These are phyloP conservation scores for Phenganax stokvisi DNA, from an alignment of 92 coral and sea anemone genomes.

Conservation along the genomic window DNA sequence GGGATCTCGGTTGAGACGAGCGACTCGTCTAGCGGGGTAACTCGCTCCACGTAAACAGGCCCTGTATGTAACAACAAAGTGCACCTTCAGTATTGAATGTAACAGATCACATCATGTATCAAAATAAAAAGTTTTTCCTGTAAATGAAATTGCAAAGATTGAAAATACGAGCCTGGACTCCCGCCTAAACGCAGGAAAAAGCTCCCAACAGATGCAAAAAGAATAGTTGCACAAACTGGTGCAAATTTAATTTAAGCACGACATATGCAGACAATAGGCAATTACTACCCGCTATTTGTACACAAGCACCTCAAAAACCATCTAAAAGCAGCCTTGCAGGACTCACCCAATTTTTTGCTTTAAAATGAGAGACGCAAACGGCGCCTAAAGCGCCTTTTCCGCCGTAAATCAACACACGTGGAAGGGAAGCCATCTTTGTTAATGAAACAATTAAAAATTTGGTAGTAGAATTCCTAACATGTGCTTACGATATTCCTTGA, in stretches of 20 bases:
- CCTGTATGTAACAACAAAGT: too few relatives aligned
- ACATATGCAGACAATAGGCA: not conserved
- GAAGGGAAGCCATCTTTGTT: constrained; percentile 37
- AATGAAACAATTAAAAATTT: not conserved
- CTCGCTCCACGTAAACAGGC: too few relatives aligned
- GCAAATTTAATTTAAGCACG: not conserved
- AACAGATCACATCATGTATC: not conserved
- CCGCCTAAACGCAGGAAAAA: not conserved
- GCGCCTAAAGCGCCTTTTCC: constrained; percentile 99
- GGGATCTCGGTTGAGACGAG: too few relatives aligned
- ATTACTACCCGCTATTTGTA: not conserved
- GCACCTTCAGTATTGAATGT: not conserved
- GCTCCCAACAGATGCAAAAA: not conserved
- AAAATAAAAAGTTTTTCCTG: not conserved
- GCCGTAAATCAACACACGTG: constrained; percentile 85
- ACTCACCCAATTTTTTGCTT: constrained; percentile 86
- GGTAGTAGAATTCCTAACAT: too few relatives aligned
- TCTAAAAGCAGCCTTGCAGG: not conserved
- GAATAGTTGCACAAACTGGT: not conserved
- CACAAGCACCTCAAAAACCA: not conserved
- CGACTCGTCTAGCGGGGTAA: too few relatives aligned
- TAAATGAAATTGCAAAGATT: not conserved
- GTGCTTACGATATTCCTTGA: too few relatives aligned
- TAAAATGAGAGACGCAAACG: constrained; percentile 80
- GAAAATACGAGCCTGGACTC: not conserved